These are phyloP conservation scores for Brachyptera putata DNA, from an alignment of 2,888 invertebrate species.

Conservation along the genomic window DNA sequence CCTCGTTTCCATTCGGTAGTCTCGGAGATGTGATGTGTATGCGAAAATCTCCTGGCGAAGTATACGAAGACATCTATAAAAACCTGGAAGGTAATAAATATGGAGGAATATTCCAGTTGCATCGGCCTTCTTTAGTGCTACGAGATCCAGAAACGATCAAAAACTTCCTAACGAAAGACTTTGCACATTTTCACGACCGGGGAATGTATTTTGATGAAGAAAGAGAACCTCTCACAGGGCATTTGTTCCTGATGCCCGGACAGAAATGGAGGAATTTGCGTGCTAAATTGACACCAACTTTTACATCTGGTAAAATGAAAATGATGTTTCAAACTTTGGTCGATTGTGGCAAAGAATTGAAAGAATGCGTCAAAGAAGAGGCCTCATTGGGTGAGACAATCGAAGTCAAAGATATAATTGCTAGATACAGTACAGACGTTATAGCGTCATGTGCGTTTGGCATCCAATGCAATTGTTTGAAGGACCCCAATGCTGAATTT, in stretches of 20 bases:
- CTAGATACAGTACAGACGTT: slow-evolving; percentile 37
- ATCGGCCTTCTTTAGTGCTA: slow-evolving; percentile 1
- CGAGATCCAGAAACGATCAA: slow-evolving; percentile 23
- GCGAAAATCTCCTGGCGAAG: neutral
- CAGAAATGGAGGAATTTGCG: slow-evolving; percentile 43
- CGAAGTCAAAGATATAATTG: slow-evolving; percentile 30
- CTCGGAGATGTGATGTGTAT: neutral
- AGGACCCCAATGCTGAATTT: slow-evolving; percentile 43
- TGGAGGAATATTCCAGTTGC: slow-evolving; percentile 4
- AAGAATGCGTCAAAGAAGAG: slow-evolving; percentile 28
- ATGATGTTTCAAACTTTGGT: slow-evolving; percentile 40
- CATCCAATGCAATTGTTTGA: slow-evolving; percentile 41
- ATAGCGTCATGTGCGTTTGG: slow-evolving; percentile 47
- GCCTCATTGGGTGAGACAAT: slow-evolving; percentile 27
- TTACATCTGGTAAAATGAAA: slow-evolving; percentile 45
- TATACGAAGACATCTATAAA: neutral
- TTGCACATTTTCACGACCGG: slow-evolving; percentile 28
- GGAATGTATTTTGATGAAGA: slow-evolving; percentile 27
- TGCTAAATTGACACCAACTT: slow-evolving; percentile 44
- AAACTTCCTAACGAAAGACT: slow-evolving; percentile 21
- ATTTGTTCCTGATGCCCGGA: slow-evolving; percentile 40
- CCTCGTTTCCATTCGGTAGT: slow-evolving; percentile 16
- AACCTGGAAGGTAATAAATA: neutral
- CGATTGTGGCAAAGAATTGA: slow-evolving; percentile 38
- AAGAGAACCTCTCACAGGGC: slow-evolving; percentile 38